Evolutionary conservation across 1,140 invertebrate species (phyloP), one percentile per base, ranked within the genome.

Genomic region (Drosophila pseudoobscura): DNA sequence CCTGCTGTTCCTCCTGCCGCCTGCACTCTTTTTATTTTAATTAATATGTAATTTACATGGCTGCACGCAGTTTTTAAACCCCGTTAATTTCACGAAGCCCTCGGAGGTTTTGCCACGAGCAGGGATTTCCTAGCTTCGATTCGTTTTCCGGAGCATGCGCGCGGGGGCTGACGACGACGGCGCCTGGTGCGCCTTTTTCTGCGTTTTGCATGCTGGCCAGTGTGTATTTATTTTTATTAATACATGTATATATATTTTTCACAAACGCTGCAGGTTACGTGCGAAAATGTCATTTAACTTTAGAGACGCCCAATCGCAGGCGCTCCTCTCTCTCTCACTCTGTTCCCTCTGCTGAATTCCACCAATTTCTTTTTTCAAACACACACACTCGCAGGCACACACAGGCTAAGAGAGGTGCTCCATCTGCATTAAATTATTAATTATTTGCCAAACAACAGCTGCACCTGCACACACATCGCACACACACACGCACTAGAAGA

Each of bases 221-320:
- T 75, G 73, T 75, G 73, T 75, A 75, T 75, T 75, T 75, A 75
- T 76, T 77, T 77, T 76, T 75, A 77, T 77, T 77, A 77, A 77
- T 77, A 77, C 63, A 77, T 53, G 65, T 76, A 76, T 77, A 71
- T 76, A 77, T 77, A 77, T 76, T 75, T 75, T 65, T 66, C 71
- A 59, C 61, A 39, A 39, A 39, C 35, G 35, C 35, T 39, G 35
- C 35, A 39, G 35, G 58, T 77, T 77, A 77, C 75, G 75, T 77
- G 73, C 73, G 58, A 76, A 77, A 77, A 76, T 77, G 75, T 77
- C 75, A 77, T 77, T 77, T 77, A 76, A 77, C 65, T 77, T 57
- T 46, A 68, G 63, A 68, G 73, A 76, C 75, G 75, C 75, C 73
- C 73, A 64, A 64, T 46, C 35, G 35, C 35, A 13, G 35, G 20